A percentile compares a stretch with the other conserved stretches of the same genome.
These are phyloP conservation scores for Ochropleura leucogaster DNA, from an alignment of 2,888 invertebrate genomes.

Conservation along the genomic window DNA sequence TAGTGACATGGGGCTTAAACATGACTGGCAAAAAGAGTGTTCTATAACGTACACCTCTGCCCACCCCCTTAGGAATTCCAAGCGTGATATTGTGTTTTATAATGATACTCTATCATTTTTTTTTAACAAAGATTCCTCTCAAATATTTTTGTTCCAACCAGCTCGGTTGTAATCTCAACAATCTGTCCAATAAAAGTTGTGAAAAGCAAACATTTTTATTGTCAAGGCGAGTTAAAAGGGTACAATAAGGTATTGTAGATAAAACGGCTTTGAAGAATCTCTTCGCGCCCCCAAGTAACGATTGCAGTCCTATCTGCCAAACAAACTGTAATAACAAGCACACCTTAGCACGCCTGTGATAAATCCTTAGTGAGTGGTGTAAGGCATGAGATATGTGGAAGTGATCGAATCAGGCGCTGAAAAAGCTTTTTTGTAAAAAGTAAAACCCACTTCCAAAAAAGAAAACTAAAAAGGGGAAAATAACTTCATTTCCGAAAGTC, in stretches of 20 bases:
- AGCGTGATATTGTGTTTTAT: background rate
- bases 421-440: no score
- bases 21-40: background rate
- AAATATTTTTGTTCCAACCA: background rate
- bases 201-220: slow-evolving; percentile 50
- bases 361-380: slow-evolving; percentile 76
- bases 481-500: no score
- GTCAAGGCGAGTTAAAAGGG: slow-evolving; percentile 58
- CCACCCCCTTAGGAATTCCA: background rate
- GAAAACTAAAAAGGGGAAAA: no score
- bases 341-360: slow-evolving; percentile 81
- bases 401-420: background rate
- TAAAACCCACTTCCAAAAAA: no score
- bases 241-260: slow-evolving; percentile 68
- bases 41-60: background rate
- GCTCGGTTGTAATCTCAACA: slow-evolving; percentile 6
- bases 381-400: slow-evolving; percentile 57
- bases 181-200: slow-evolving; percentile 46
- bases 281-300: slow-evolving; percentile 74
- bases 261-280: slow-evolving; percentile 72
- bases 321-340: slow-evolving; percentile 85
- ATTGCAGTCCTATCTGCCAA: slow-evolving; percentile 81
- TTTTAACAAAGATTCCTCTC: background rate
- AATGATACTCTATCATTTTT: background rate
- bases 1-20: background rate